Base-by-base conservation (phyloP, 2,888 invertebrate genomes). In the Drosophila setosimentum region DNA sequence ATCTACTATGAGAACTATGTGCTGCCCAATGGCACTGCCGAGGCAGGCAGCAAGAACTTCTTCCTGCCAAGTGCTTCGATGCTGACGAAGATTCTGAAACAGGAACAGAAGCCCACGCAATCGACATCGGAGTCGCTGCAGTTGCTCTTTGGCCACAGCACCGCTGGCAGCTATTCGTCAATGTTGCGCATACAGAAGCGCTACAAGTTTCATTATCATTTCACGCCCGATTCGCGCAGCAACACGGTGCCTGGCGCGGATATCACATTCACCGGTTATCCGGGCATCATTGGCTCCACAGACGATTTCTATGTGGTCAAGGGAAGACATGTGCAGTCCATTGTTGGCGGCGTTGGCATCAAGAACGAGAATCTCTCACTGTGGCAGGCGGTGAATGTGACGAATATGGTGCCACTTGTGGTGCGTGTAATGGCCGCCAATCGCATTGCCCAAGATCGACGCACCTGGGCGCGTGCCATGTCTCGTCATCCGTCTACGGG, bases 101-200 rank as follows among this genome's bases (percentile, higher is more conserved):
- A 82, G 27, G 80, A 89, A 16, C 16, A 45, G 18, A 69, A 84
- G 4, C 67, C 82, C 0, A 83, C 94, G 78, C 27, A 73, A 13
- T 24, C 72, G 1, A 27, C 55, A 13, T 49, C 40, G 80, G 94
- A 94, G 93, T 77, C 86, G 3, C 85, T 94, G 82, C 94, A 94
- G 93, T 94, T 98, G 35, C 96, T 95, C 74, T 94, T 97, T 24
- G 96, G 97, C 0, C 98, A 98, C 91, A 97, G 96, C 88, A 96
- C 97, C 4, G 97, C 97, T 92, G 96, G 95, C 91, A 96, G 96
- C 73, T 98, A 96, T 91, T 94, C 95, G 37, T 95, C 95, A 76
- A 98, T 98, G 98, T 94, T 97, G 70, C 94, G 97, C 67, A 95
- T 98, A 40, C 94, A 97, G 88, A 98, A 98, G 92, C 95, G 95